phyloP scores from a whole-genome alignment of 2,888 invertebrate genomes.

The Serripes groenlandicus region DNA sequence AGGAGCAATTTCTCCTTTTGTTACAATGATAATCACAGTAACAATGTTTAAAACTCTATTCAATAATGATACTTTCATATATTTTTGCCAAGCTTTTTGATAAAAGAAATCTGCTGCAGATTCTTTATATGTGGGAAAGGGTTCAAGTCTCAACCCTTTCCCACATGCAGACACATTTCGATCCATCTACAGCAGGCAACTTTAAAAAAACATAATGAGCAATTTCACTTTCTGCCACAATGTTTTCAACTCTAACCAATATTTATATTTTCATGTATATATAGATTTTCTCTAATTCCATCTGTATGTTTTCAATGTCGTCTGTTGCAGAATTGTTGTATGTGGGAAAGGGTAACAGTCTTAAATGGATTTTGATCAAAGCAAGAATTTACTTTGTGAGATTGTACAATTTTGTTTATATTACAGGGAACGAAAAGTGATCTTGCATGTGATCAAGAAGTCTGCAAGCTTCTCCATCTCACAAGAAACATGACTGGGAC shows the following conservation, averaged over 20 bases:
- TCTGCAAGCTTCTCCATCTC: constrained; percentile 34
- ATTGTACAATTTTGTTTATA: no score
- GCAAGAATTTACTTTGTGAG: no score
- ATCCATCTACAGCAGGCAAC: neutral
- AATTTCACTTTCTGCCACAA: neutral
- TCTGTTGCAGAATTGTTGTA: neutral
- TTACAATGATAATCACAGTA: no score
- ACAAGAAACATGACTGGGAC: constrained; percentile 62
- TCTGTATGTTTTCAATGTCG: neutral
- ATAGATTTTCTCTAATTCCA: no score
- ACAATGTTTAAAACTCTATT: no score
- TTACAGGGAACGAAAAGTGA: constrained; percentile 6
- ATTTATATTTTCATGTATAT: neutral
- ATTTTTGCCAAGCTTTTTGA: no score
- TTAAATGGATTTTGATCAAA: no score
- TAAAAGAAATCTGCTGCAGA: no score
- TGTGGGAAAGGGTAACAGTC: neutral
- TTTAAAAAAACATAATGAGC: neutral
- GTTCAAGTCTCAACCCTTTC: neutral
- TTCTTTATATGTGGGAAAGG: no score
- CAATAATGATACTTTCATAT: no score
- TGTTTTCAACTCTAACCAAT: neutral
- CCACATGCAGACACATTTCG: neutral
- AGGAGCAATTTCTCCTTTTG: no score
- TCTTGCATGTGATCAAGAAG: constrained; percentile 9